Evolutionary conservation across 1,140 invertebrate species (phyloP), one percentile per base, ranked within the genome.

Genomic region (Cydia pomonella): DNA sequence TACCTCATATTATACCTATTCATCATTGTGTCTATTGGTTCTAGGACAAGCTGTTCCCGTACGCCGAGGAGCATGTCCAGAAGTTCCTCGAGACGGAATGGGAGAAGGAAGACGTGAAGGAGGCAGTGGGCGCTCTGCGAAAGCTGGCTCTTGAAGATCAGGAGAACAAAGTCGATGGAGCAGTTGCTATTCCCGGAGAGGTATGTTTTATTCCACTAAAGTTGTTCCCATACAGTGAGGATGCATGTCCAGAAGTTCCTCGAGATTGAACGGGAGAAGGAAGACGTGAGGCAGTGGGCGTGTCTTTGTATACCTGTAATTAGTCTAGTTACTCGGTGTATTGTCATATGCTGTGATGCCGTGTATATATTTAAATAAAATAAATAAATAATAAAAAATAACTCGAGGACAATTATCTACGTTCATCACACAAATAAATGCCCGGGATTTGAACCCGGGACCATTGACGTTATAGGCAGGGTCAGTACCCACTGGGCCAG

Each of bases 31-130:
- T 38, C 10, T 9, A 23, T 59, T 80, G 79, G 81, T 92, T 94
- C 64, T 92, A 97, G 95, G 96, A 98, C 76, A 95, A 94, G 21
- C 93, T 98, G 9, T 98, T 98, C 86, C 96, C 97, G 3, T 98
- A 97, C 86, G 95, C 96, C 0, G 94, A 94, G 74, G 94, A 96
- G 76, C 95, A 97, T 84, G 93, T 96, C 4, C 94, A 96, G 79
- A 92, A 94, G 63, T 97, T 96, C 87, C 84, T 98, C n/a, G 94
- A 94, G 53, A 92, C 93, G 1, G 94, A 96, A 79, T 97, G 96
- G 96, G 94, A 95, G 18, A 93, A 94, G 13, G 94, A 95, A 2
- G 95, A 95, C 59, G 95, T 97, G 23, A 95, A 96, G 85, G 92
- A 94, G 71, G 95, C 95, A 27, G 94, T 98, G 66, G 88, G 93